These are phyloP conservation scores for Hepsetus odoe DNA, from an alignment of 2,113 vertebrate species.

Conservation along the genomic window DNA sequence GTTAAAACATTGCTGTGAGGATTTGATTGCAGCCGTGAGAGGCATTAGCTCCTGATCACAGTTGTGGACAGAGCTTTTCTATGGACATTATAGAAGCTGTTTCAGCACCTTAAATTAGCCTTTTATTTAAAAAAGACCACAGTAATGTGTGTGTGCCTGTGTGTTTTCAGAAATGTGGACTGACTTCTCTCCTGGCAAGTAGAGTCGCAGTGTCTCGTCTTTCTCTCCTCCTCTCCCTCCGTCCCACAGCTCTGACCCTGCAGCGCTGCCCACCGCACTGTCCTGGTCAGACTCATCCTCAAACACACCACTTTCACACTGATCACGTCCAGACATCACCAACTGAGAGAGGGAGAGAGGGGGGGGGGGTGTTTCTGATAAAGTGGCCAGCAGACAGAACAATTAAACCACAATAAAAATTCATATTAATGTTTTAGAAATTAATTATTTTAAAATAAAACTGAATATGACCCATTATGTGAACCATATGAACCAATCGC, in stretches of 20 bases:
- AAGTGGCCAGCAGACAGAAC: too few species aligned
- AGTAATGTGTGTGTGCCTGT: neutral
- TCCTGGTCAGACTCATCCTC: constrained; percentile 88
- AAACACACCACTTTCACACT: constrained; percentile 74
- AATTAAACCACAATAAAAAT: too few species aligned
- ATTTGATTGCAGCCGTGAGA: neutral
- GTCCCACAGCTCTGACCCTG: constrained; percentile 81
- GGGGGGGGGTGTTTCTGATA: neutral
- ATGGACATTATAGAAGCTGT: neutral
- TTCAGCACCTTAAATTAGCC: too few species aligned
- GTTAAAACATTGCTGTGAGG: too few species aligned
- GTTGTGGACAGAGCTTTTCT: too few species aligned
- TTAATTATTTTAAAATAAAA: too few species aligned
- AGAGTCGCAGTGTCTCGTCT: constrained; percentile 77
- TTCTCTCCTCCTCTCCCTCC: constrained; percentile 78
- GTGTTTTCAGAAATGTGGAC: constrained; percentile 42
- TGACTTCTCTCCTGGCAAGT: constrained; percentile 88
- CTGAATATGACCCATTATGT: too few species aligned
- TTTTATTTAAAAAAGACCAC: too few species aligned
- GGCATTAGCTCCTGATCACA: neutral
- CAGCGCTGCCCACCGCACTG: constrained; percentile 87
- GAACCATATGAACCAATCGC: too few species aligned
- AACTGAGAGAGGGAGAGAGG: neutral
- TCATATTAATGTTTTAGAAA: too few species aligned
- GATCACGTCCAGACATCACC: constrained; percentile 78